A percentile compares a stretch with the other conserved stretches of the same genome.
These are phyloP conservation scores for Intellagama lesueurii DNA, from an alignment of 2,797 vertebrate genomes.

Conservation along the genomic window DNA sequence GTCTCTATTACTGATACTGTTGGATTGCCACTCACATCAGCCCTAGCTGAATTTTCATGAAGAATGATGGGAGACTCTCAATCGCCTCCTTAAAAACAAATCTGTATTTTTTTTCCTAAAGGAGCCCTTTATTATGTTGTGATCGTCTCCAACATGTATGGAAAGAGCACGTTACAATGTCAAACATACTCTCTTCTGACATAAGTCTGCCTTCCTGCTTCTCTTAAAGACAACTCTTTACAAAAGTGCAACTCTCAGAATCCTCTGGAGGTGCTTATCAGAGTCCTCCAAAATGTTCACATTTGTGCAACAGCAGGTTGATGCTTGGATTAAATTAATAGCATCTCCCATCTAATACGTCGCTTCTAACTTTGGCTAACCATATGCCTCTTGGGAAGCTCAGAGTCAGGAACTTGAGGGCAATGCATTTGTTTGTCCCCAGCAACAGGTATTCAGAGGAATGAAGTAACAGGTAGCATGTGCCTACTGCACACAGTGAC, in stretches of 20 bases:
- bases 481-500: not conserved
- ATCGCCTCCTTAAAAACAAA: not conserved
- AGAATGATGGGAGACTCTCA: no score
- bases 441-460: not conserved
- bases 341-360: no score
- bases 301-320: no score
- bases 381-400: not conserved
- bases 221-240: not conserved
- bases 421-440: not conserved
- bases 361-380: not conserved
- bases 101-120: not conserved
- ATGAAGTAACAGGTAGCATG: not conserved
- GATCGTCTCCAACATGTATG: not conserved
- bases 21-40: not conserved
- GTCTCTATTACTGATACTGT: not conserved
- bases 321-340: no score
- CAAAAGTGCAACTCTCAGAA: not conserved
- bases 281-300: no score
- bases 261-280: not conserved
- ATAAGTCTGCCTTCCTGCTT: not conserved
- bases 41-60: not conserved
- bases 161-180: no score
- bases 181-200: not conserved
- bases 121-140: not conserved
- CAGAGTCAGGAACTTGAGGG: not conserved